Evolutionary conservation across 2,113 vertebrate genomes (phyloP), one percentile per base, ranked within the genome.

Genomic region (Epinephelus cyanopodus): DNA sequence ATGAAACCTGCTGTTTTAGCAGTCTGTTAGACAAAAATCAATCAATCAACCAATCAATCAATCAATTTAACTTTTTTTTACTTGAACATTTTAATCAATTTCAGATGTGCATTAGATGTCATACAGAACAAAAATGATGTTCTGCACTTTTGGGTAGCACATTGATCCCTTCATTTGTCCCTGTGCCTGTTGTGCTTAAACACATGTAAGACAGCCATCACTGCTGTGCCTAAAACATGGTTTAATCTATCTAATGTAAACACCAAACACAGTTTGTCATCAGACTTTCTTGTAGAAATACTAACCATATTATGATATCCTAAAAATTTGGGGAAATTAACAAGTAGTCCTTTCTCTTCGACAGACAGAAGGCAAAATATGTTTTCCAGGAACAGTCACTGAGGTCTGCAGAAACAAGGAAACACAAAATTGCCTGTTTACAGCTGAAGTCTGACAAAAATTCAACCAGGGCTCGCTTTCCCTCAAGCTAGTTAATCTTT

Each of bases 401-500:
- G 25, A 64, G 29, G 39, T 53, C 5, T 18, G 8, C 47, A 54
- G 58, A 64, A 77, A 66, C 10, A n/a, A 23, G 47, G 27, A 83
- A 75, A n/a, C 52, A 57, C 60, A 74, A 54, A 54, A 18, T 60
- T 63, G 17, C 17, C 9, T 67, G n/a, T 87, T 74, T 50, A 68
- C 3, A 71, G 33, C 56, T 58, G 37, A 71, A 37, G 29, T 33
- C 6, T 3, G 7, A 19, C 2, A 71, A 60, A 52, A 82, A 33
- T 71, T 57, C 6, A 65, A 29, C 29, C 9, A 52, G 1, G 1
- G 56, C 13, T 68, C 54, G 19, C 50, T 74, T 77, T 75, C 37
- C n/a, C 19, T 53, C 5, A 69, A 63, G 4, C 54, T 65, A 14
- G 61, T 69, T 62, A 72, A 53, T 19, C 8, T 68, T 85, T 66